Evolutionary conservation across 2,888 invertebrate species (phyloP).

Genomic region (Corbicula japonica): DNA sequence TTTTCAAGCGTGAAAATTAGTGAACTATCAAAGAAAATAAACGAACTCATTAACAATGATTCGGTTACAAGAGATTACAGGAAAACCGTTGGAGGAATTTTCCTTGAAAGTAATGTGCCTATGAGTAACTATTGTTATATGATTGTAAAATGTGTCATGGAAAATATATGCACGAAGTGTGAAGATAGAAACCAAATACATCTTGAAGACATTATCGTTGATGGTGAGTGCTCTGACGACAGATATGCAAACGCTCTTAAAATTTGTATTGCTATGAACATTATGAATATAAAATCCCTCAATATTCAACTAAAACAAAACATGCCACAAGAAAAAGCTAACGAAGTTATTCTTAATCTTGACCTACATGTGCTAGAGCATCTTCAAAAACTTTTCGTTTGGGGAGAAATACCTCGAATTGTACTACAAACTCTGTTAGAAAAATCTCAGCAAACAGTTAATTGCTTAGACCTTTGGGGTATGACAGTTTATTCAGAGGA

Average conservation of each 20-base stretch:
- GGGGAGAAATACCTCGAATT: background rate
- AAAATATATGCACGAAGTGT: background rate
- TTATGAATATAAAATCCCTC: background rate
- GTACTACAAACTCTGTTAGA: background rate
- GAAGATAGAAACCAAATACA: background rate
- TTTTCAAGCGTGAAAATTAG: background rate
- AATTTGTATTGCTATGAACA: background rate
- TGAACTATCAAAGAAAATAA: background rate
- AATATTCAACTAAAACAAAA: background rate
- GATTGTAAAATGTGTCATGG: background rate
- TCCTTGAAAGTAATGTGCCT: background rate
- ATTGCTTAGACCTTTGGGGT: background rate
- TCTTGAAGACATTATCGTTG: background rate
- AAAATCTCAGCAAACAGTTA: background rate
- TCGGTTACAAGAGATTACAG: background rate
- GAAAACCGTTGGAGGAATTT: background rate
- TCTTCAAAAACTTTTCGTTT: background rate
- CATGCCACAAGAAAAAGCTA: background rate
- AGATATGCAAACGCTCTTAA: background rate
- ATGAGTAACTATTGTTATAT: conserved; percentile 1
- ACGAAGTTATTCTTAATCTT: background rate
- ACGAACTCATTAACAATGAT: background rate
- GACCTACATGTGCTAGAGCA: background rate
- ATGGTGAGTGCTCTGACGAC: background rate
- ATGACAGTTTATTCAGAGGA: background rate